These are phyloP conservation scores for Sisyra terminalis DNA, from an alignment of 2,888 invertebrate species.

Conservation along the genomic window DNA sequence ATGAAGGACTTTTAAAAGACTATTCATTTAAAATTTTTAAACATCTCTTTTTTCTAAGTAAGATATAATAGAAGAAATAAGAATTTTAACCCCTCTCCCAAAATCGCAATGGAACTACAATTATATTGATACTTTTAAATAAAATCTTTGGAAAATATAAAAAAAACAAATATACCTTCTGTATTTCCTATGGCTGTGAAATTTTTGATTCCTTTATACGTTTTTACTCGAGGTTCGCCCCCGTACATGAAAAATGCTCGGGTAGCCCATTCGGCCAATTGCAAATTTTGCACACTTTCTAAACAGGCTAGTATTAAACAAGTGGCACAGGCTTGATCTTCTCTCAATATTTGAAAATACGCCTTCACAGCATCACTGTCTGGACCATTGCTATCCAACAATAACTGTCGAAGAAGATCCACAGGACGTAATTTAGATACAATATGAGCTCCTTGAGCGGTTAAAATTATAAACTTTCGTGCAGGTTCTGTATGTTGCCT, in stretches of 20 bases:
- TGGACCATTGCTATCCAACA: slow-evolving; percentile 69
- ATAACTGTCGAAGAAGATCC: slow-evolving; percentile 67
- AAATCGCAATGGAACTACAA: too few relatives aligned
- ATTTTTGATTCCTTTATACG: slow-evolving; percentile 1
- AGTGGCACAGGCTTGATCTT: slow-evolving; percentile 80
- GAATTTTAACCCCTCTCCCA: too few relatives aligned
- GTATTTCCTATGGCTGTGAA: slow-evolving; percentile 1
- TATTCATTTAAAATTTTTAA: too few relatives aligned
- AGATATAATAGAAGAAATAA: too few relatives aligned
- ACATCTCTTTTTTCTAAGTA: too few relatives aligned
- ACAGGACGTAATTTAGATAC: slow-evolving; percentile 72
- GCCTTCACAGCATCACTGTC: slow-evolving; percentile 71
- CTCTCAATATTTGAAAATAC: slow-evolving; percentile 70
- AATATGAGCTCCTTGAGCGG: slow-evolving; percentile 76
- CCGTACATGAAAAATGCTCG: slow-evolving; percentile 87
- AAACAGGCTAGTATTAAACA: slow-evolving; percentile 75
- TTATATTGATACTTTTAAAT: too few relatives aligned
- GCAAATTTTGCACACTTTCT: slow-evolving; percentile 29
- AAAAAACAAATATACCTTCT: too few relatives aligned
- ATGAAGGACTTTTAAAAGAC: too few relatives aligned
- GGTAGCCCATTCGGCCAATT: slow-evolving; percentile 71
- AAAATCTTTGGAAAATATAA: too few relatives aligned
- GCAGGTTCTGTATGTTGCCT: slow-evolving; percentile 56
- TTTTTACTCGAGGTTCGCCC: slow-evolving; percentile 40
- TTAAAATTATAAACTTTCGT: slow-evolving; percentile 68